Base-by-base conservation (phyloP, 2,113 vertebrate species). In the Cepphus grylle region DNA sequence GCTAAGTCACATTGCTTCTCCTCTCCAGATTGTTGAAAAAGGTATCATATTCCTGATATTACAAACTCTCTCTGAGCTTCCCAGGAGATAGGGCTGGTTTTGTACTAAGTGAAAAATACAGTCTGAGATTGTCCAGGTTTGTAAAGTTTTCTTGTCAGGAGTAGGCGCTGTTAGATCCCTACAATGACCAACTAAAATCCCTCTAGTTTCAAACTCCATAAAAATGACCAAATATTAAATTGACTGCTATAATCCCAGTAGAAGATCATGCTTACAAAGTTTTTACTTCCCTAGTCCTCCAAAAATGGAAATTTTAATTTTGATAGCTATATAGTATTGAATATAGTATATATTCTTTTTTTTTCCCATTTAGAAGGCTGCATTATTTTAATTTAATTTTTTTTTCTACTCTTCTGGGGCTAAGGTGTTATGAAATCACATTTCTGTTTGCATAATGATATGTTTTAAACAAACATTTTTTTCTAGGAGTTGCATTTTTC, bases 1-100 rank as follows among this genome's bases (percentile, higher is more conserved):
- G 40, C 1, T 29, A 69, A 42, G 34, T 50, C 34, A 50, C n/a
- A 16, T 11, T n/a, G 15, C 55, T 82, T 76, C 30, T 63, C 3
- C 15, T 69, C 50, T 79, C 38, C 30, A 85, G 40, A 43, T 3
- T 53, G 12, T 19, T 79, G 52, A 29, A 76, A 67, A 92, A 73
- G 3, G 2, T 49, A 36, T 21, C 1, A 0, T 22, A 9, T 13
- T 5, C 11, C 40, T 56, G 62, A 61, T 20, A 43, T 21, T 49
- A 29, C 6, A 79, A 65, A 77, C 20, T 42, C 15, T 55, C 7
- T 62, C 34, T 29, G 30, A 63, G 5, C 9, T 90, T 93, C 56
- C 22, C 16, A 58, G 71, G 49, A 56, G 4, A 5, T 34, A 65
- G 19, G 53, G 49, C 18, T 61, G 30, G 1, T 14, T 90, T 86